phyloP scores from a whole-genome alignment of 2,113 vertebrate species.

The Nipponia nippon region DNA sequence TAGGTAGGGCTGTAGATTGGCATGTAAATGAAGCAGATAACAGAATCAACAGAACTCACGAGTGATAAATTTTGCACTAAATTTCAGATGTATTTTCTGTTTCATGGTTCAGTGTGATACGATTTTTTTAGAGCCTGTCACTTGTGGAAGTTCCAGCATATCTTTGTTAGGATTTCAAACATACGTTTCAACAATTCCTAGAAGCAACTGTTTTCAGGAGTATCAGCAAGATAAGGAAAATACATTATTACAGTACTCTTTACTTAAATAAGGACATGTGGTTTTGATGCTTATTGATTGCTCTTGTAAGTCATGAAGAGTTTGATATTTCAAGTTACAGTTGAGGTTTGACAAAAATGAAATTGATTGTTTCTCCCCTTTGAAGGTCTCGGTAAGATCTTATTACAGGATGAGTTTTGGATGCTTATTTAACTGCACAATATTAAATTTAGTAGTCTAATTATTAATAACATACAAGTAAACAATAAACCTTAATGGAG shows the following conservation, averaged over 20 bases:
- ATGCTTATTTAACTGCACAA: neutral
- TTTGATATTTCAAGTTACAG: neutral
- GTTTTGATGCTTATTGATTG: conserved; percentile 1
- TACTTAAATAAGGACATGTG: neutral
- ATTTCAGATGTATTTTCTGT: conserved; percentile 32
- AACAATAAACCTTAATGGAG: neutral
- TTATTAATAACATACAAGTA: neutral
- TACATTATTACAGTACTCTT: neutral
- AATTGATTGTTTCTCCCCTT: neutral
- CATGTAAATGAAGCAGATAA: conserved; percentile 38
- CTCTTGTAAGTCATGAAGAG: neutral
- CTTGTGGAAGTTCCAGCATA: neutral
- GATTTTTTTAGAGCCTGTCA: neutral
- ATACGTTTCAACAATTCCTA: neutral
- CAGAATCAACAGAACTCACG: neutral
- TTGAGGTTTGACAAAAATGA: conserved; percentile 8
- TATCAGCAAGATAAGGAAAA: neutral
- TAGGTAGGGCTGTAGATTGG: neutral
- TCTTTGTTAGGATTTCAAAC: conserved; percentile 15
- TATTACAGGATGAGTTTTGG: neutral
- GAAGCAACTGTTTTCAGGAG: neutral
- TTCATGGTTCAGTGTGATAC: conserved; percentile 20
- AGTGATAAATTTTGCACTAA: conserved; percentile 43
- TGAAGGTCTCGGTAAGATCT: neutral
- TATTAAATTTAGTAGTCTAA: neutral